Base-by-base conservation (phyloP, 2,113 vertebrate genomes). In the Electrona antarctica region DNA sequence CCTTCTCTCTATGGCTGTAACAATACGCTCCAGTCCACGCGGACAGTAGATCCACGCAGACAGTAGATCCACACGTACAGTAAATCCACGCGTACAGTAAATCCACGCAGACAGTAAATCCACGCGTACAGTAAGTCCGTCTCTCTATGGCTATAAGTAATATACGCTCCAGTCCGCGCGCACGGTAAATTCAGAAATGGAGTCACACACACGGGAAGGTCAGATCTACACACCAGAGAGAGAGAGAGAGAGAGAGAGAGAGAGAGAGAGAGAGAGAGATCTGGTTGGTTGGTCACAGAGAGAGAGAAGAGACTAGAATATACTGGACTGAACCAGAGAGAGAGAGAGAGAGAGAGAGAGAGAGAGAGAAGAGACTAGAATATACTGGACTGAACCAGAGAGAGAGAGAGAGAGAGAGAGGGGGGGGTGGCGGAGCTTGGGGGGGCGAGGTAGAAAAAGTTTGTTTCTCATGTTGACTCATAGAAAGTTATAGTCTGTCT, bases 241-340 rank as follows among this genome's bases (percentile, higher is more conserved):
- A 76, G 7, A 7, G 55, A 72, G 58, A 61, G 5, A 46, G 66
- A 67, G 74, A 41, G 33, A 41, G 33, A 41, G 5, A 41, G 11
- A 46, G 67, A 12, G 73, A 69, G 64, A 21, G 1, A 21, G 21
- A 21, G 1, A 21, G 21, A 21, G 80, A 55, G 2, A 64, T 77
- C 76, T 74, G 72, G 82, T 86, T 78, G 21, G 88, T 79, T 85
- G 85, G 21, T 85, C 76, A 69, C 12, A 64, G 80, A 75, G 80
- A 79, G 71, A 64, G 74, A 76, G 87, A 74, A 83, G 74, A 79
- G 79, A 74, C 76, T 47, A 84, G 84, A 90, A 89, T 79, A 85
- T 82, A 71, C 89, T 83, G 80, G 89, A 90, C 87, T 83, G 80
- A 85, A 82, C 76, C 54, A 49, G 41, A 62, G 60, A 62, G 60